Evolutionary conservation across 2,797 vertebrate genomes (phyloP).

Genomic region (Molossus alvarezi): DNA sequence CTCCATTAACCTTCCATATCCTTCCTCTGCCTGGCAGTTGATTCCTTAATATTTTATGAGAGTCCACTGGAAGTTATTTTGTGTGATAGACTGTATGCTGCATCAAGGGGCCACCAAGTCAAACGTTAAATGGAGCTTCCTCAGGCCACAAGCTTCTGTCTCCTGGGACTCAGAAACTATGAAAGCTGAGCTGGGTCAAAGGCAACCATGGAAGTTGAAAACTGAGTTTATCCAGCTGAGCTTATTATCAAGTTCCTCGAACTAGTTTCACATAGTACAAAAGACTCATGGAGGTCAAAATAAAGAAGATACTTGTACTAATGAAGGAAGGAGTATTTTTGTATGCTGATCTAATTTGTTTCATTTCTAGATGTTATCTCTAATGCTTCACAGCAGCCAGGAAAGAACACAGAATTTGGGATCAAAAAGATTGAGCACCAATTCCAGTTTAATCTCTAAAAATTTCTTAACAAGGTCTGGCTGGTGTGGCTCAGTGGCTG

Average conservation of each 20-base stretch:
- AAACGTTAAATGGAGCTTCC: background rate
- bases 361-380: background rate
- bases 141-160: background rate
- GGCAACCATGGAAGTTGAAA: background rate
- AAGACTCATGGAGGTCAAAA: background rate
- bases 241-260: background rate
- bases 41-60: slow-evolving; percentile 48
- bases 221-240: background rate
- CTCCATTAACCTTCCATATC: background rate
- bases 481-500: too few species aligned
- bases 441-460: background rate
- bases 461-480: background rate
- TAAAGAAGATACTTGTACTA: background rate
- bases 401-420: background rate
- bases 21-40: background rate
- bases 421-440: background rate
- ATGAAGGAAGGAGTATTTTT: background rate
- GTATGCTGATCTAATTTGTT: background rate
- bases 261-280: background rate
- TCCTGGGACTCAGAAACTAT: background rate
- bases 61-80: background rate
- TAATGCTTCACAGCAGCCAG: background rate
- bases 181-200: background rate
- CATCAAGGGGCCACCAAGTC: slow-evolving; percentile 39
- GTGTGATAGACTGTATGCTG: background rate